Evolutionary conservation across 2,797 vertebrate species (phyloP).

Genomic region (Brachyalestes nurse): DNA sequence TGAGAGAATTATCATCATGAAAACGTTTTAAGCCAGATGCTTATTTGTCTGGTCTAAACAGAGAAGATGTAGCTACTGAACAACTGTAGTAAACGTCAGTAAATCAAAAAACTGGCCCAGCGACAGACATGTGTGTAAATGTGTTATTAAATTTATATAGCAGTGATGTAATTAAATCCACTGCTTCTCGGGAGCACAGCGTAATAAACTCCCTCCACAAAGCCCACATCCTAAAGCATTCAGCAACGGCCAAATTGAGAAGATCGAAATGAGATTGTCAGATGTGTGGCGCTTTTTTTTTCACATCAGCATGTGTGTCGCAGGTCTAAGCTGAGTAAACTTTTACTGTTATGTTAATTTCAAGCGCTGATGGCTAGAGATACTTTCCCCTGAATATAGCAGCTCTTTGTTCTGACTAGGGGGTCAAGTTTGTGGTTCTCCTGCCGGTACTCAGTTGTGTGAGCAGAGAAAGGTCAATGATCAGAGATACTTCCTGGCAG

Average conservation of each 20-base stretch:
- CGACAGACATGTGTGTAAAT: not conserved
- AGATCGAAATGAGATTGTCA: conserved; percentile 23
- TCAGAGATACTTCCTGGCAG: conserved; percentile 15
- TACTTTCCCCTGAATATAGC: not conserved
- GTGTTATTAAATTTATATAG: not conserved
- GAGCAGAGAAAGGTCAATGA: conserved; percentile 31
- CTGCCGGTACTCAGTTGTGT: not conserved
- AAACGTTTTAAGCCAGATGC: not conserved
- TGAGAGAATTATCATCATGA: not conserved
- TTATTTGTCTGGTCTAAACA: not conserved
- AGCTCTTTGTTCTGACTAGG: conserved; percentile 29
- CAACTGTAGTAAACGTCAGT: not conserved
- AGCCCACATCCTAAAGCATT: conserved; percentile 5
- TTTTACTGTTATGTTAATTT: not conserved
- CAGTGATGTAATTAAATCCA: conserved; percentile 5
- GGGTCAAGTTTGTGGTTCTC: conserved; percentile 8
- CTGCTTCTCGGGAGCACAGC: not conserved
- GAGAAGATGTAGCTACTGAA: not conserved
- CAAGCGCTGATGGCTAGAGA: not conserved
- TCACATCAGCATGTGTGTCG: not conserved
- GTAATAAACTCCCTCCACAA: not conserved
- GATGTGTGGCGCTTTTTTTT: not conserved
- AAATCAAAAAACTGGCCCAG: not conserved
- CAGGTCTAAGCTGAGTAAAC: not conserved
- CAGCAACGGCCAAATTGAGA: not conserved